phyloP scores from a whole-genome alignment of 1,140 invertebrate genomes.

The Camponotus floridanus region DNA sequence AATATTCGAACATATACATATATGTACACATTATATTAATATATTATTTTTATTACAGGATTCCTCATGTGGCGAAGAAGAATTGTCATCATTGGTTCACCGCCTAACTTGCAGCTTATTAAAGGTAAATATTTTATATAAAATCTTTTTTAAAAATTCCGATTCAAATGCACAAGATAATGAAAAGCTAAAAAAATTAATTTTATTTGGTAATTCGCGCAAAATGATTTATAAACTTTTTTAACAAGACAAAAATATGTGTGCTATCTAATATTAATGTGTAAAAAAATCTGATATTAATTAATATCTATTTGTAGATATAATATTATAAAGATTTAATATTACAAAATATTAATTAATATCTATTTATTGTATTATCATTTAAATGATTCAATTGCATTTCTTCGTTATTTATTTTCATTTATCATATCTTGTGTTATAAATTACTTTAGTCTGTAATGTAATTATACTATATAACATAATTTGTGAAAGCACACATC shows the following conservation, averaged over 20 bases:
- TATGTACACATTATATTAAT: not conserved
- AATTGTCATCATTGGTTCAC: conserved; percentile 75
- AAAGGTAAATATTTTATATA: conserved; percentile 75
- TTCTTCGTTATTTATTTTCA: not conserved
- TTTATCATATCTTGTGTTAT: not conserved
- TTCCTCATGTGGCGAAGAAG: conserved; percentile 81
- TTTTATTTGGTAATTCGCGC: not conserved
- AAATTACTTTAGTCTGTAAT: too few species aligned
- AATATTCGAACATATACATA: conserved; percentile 32
- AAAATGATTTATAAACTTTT: conserved; percentile 14
- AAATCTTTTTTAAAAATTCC: conserved; percentile 49
- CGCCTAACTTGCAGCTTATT: conserved; percentile 71
- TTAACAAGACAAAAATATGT: not conserved
- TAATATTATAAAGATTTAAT: too few species aligned
- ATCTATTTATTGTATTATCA: not conserved
- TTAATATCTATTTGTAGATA: not conserved
- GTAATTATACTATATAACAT: not conserved
- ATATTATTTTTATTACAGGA: conserved; percentile 75
- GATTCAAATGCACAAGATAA: conserved; percentile 21
- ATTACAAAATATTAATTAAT: conserved; percentile 5
- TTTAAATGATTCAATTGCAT: not conserved
- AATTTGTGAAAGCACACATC: not conserved
- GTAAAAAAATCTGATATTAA: too few species aligned
- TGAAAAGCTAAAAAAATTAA: conserved; percentile 15
- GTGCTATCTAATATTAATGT: not conserved